Conservation (phyloP, 2,113 vertebrate species). For the Amphiprion percula region DNA sequence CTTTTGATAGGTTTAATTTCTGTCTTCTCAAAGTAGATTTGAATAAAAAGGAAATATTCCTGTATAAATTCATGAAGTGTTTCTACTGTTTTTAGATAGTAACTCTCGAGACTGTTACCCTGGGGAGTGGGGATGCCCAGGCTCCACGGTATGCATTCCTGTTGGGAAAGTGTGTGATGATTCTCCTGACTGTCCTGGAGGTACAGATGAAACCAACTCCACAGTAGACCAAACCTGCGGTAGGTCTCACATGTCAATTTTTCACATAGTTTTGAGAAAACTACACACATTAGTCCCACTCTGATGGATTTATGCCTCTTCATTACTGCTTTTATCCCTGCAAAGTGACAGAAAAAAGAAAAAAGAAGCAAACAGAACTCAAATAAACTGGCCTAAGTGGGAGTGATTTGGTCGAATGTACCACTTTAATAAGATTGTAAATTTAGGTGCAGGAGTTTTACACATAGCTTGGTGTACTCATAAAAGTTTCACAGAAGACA, state of each 20-base stretch:
- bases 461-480: not conserved
- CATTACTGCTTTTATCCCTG: not conserved
- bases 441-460: constrained; percentile 15
- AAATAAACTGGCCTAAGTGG: not conserved
- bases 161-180: constrained; percentile 79
- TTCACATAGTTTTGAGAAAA: not conserved
- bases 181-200: constrained; percentile 78
- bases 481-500: constrained; percentile 38
- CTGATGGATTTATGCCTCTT: not conserved
- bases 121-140: constrained; percentile 84
- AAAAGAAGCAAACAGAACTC: not conserved
- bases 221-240: constrained; percentile 78
- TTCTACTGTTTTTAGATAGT: constrained; percentile 68
- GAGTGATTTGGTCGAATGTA: not conserved
- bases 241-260: constrained; percentile 36
- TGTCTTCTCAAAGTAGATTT: too few species aligned
- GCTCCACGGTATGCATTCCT: constrained; percentile 74
- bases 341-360: not conserved
- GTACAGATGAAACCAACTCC: constrained; percentile 81
- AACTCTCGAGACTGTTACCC: constrained; percentile 81
- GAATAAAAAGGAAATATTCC: not conserved
- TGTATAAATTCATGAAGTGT: not conserved
- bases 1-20: too few species aligned
- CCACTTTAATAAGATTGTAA: constrained; percentile 17
- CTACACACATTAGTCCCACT: not conserved